Conservation (phyloP, 2,797 vertebrate species). For the Odontamblyopus rebecca region DNA sequence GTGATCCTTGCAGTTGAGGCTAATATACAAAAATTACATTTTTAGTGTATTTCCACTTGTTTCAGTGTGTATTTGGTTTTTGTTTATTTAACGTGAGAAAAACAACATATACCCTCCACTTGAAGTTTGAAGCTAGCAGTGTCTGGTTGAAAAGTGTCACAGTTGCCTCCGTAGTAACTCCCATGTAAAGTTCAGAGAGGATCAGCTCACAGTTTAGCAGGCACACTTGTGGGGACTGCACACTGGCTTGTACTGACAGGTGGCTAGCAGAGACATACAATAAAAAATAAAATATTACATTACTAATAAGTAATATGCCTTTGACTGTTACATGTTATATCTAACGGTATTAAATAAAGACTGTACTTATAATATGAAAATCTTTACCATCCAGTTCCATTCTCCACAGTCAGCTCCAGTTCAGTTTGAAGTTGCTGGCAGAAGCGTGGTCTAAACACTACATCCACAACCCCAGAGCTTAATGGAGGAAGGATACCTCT, state of each 20-base stretch:
- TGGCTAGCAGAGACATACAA: slow-evolving; percentile 72
- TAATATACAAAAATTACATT: slow-evolving; percentile 23
- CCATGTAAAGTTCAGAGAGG: slow-evolving; percentile 81
- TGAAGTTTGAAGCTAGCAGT: slow-evolving; percentile 81
- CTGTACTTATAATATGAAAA: not conserved
- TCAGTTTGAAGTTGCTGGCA: slow-evolving; percentile 81
- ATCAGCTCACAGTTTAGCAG: slow-evolving; percentile 79
- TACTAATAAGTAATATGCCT: not conserved
- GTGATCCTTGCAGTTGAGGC: slow-evolving; percentile 75
- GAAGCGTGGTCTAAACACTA: slow-evolving; percentile 76
- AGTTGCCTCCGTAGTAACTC: slow-evolving; percentile 67
- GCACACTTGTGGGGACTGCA: slow-evolving; percentile 84
- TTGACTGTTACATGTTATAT: not conserved
- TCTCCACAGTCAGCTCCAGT: slow-evolving; percentile 83
- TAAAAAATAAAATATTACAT: slow-evolving; percentile 1
- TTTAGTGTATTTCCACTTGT: not conserved
- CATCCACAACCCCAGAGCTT: slow-evolving; percentile 69
- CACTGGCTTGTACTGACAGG: slow-evolving; percentile 83
- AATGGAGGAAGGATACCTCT: slow-evolving; percentile 80
- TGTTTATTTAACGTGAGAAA: not conserved
- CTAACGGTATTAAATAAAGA: not conserved
- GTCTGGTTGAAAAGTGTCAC: slow-evolving; percentile 87
- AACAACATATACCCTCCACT: slow-evolving; percentile 73
- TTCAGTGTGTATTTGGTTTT: not conserved
- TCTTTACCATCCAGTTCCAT: slow-evolving; percentile 85